A percentile compares a stretch with the other conserved stretches of the same genome.
phyloP scores from a whole-genome alignment of 1,140 invertebrate species.

The Artemia franciscana region DNA sequence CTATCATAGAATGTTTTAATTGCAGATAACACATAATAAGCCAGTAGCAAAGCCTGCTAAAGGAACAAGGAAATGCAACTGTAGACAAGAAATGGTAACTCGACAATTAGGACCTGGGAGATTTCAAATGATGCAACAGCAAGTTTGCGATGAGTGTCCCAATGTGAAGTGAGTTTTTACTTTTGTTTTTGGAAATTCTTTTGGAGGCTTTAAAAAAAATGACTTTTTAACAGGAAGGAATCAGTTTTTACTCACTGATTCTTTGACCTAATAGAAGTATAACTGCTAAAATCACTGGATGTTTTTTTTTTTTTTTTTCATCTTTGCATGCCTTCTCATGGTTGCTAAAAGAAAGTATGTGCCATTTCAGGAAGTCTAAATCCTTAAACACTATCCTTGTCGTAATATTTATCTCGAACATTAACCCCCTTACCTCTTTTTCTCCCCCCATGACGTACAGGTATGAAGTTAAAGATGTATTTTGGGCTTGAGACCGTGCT shows the following conservation, averaged over 20 bases:
- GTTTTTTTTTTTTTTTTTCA: too few species aligned
- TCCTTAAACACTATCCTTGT: too few species aligned
- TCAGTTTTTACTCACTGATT: slow-evolving; percentile 5
- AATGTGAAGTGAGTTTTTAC: slow-evolving; percentile 57
- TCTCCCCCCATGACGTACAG: too few species aligned
- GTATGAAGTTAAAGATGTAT: too few species aligned
- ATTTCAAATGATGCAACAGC: slow-evolving; percentile 98
- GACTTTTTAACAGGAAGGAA: background rate
- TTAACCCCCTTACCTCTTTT: too few species aligned
- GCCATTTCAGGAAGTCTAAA: too few species aligned
- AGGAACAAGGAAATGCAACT: slow-evolving; percentile 95
- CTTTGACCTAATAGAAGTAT: background rate
- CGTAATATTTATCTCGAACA: too few species aligned
- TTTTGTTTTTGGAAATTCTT: slow-evolving; percentile 2
- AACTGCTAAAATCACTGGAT: too few species aligned
- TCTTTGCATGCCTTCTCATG: too few species aligned
- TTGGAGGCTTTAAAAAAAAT: background rate
- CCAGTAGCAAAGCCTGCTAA: slow-evolving; percentile 76
- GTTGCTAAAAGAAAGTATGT: too few species aligned
- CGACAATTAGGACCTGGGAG: slow-evolving; percentile 83
- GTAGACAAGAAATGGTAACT: slow-evolving; percentile 93
- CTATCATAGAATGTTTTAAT: slow-evolving; percentile 12
- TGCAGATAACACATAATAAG: slow-evolving; percentile 78
- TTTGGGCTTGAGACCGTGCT: too few species aligned
- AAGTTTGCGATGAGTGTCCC: slow-evolving; percentile 96